Base-by-base conservation (phyloP, 2,888 invertebrate species). In the Latrodectus hesperus region DNA sequence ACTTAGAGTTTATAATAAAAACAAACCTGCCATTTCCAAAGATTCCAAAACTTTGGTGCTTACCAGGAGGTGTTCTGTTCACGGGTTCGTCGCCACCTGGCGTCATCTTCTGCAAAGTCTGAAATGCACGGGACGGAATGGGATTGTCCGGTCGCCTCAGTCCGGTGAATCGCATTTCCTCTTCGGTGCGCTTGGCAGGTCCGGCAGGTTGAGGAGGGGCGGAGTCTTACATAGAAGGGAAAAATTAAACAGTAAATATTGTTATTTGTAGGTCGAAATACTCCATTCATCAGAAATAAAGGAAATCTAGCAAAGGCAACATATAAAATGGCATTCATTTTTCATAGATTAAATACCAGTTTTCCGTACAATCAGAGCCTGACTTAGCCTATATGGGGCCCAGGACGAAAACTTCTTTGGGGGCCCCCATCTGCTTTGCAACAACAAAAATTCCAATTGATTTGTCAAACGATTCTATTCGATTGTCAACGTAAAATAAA, bases 61-160 rank as follows among this genome's bases (percentile, higher is more conserved):
- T 49, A 76, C 76, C 76, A 3, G 38, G 6, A 11, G 64, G n/a
- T 49, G 76, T 51, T 9, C n/a, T 14, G 68, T 52, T 6, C 10
- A 12, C 52, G 10, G 53, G 90, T 72, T 90, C 90, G 67, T 84
- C 79, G 9, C 53, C 67, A 3, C 84, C 87, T 11, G 78, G 55
- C 3, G 89, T 89, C 88, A 89, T 89, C 71, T 85, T 88, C 53
- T 89, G 89, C 16, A 92, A 90, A 52, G 92, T 94, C 91, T 94
- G 93, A 92, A 95, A 95, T 90, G 95, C 94, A 91, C 94, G 94
- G 72, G 95, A 95, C 16, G 95, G 95, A 91, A 95, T 95, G 89
- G 97, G 97, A 22, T 91, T 91, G 26, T 89, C 88, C 38, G 82
- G 88, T 26, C 91, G 90, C 86, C 91, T 91, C 60, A 92, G 90